phyloP scores from a whole-genome alignment of 1,140 invertebrate species.

The Galleria mellonella region DNA sequence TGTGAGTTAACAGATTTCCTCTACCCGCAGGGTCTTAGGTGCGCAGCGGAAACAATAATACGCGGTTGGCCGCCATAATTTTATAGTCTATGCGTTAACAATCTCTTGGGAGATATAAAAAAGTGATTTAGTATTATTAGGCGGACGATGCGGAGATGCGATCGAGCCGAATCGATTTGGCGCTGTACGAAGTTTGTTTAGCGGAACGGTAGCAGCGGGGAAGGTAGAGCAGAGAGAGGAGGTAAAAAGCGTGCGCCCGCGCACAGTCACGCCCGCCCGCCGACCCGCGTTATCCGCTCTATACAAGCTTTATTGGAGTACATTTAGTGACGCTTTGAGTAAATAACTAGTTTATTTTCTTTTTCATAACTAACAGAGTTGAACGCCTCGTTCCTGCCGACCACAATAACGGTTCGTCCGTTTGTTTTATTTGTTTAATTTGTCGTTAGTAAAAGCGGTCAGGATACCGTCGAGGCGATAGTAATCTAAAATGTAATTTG shows the following conservation, averaged over 20 bases:
- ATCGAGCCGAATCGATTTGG: constrained; percentile 59
- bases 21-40: constrained; percentile 33
- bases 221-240: constrained; percentile 13
- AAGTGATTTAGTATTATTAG: constrained; percentile 59
- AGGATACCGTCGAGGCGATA: constrained; percentile 17
- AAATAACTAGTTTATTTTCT: constrained; percentile 34
- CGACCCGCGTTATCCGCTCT: constrained; percentile 18
- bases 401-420: constrained; percentile 25
- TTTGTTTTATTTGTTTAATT: constrained; percentile 11
- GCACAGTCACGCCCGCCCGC: constrained; percentile 27
- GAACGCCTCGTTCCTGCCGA: constrained; percentile 17
- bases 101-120: constrained; percentile 50
- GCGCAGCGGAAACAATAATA: constrained; percentile 48
- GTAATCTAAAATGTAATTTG: constrained; percentile 28
- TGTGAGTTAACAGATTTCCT: constrained; percentile 49
- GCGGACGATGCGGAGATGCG: constrained; percentile 44
- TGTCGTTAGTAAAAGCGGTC: constrained; percentile 7
- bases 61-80: constrained; percentile 48
- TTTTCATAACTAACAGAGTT: constrained; percentile 20
- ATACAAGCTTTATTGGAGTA: constrained; percentile 37
- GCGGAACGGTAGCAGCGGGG: constrained; percentile 42
- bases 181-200: constrained; percentile 67
- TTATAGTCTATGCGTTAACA: constrained; percentile 64
- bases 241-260: constrained; percentile 29
- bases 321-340: constrained; percentile 42